Conservation (phyloP, 2,888 invertebrate genomes). For the Anoplius nigerrimus region DNA sequence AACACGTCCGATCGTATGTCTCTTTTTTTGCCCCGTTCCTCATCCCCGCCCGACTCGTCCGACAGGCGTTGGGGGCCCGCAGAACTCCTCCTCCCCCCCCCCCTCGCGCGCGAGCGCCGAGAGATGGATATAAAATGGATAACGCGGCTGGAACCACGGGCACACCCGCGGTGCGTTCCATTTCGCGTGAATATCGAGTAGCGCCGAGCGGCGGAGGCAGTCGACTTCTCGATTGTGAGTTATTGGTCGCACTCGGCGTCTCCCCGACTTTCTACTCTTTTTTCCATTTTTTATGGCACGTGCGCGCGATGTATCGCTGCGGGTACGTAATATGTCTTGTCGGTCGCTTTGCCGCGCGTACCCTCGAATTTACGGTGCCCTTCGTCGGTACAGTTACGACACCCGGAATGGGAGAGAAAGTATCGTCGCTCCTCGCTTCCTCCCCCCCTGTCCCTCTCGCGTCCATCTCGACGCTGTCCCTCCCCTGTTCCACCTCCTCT, state of each 20-base stretch:
- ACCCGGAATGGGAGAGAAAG: too few relatives aligned
- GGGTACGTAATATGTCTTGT: too few relatives aligned
- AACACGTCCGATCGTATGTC: neutral
- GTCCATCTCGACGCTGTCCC: too few relatives aligned
- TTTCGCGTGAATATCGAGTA: slow-evolving; percentile 56
- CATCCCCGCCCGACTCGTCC: neutral
- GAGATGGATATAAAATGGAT: slow-evolving; percentile 45
- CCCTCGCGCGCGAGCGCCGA: slow-evolving; percentile 34
- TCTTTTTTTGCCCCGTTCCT: neutral
- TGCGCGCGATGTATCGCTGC: too few relatives aligned
- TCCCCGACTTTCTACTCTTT: slow-evolving; percentile 8
- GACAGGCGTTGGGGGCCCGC: too few relatives aligned
- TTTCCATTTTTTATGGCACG: neutral
- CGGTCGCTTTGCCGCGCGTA: too few relatives aligned
- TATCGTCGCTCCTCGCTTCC: too few relatives aligned
- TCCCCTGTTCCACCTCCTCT: too few relatives aligned
- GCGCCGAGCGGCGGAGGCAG: slow-evolving; percentile 34
- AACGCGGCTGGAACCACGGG: slow-evolving; percentile 48
- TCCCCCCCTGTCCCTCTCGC: too few relatives aligned
- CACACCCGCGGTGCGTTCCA: slow-evolving; percentile 40
- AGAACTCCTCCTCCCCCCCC: too few relatives aligned
- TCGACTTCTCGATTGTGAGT: slow-evolving; percentile 51
- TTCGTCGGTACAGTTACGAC: too few relatives aligned
- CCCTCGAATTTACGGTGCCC: too few relatives aligned
- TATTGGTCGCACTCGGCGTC: slow-evolving; percentile 32